Conservation (phyloP, 2,888 invertebrate species). For the Spilosoma lubricipeda region DNA sequence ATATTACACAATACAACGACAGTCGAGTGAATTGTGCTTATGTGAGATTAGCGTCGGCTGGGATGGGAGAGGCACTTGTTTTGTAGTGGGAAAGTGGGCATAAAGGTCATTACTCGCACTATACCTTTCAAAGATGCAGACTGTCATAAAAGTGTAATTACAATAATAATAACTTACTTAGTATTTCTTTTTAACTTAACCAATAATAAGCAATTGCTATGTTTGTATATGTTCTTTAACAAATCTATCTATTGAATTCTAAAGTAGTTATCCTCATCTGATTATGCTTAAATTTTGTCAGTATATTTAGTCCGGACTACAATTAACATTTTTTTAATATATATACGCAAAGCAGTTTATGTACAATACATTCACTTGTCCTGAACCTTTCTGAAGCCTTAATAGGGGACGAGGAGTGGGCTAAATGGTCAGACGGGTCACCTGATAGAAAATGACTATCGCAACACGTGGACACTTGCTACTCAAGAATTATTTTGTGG, state of each 20-base stretch:
- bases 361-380: too few species aligned
- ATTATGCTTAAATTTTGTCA: too few species aligned
- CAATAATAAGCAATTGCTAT: background rate
- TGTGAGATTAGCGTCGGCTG: background rate
- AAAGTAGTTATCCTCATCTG: too few species aligned
- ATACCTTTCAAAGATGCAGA: background rate
- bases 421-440: too few species aligned
- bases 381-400: too few species aligned
- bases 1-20: background rate
- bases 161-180: background rate
- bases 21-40: background rate
- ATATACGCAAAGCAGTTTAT: too few species aligned
- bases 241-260: background rate
- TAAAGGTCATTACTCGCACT: background rate
- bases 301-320: too few species aligned
- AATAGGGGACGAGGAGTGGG: too few species aligned
- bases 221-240: background rate
- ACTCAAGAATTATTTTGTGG: too few species aligned
- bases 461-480: too few species aligned
- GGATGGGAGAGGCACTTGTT: background rate
- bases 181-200: background rate
- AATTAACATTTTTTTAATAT: too few species aligned
- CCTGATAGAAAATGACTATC: too few species aligned
- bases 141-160: background rate
- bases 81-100: background rate